These are phyloP conservation scores for Agriopis aurantiaria DNA, from an alignment of 2,888 invertebrate species.

Conservation along the genomic window DNA sequence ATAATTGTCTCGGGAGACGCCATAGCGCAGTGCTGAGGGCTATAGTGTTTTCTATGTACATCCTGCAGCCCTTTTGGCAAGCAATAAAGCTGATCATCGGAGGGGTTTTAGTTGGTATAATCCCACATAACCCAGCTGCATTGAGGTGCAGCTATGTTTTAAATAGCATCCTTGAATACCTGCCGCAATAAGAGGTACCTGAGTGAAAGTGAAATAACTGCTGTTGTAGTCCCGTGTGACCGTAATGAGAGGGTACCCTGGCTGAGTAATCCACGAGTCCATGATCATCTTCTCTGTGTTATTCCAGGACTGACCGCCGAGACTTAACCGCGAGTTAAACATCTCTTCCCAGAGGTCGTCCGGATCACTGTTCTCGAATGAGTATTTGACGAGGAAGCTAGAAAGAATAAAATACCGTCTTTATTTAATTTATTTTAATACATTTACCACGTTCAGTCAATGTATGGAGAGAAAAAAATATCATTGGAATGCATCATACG, in stretches of 20 bases:
- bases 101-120: too few species aligned
- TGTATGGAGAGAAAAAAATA: background rate
- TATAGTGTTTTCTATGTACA: too few species aligned
- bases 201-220: too few species aligned
- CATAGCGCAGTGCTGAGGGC: too few species aligned
- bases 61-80: too few species aligned
- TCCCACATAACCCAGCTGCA: too few species aligned
- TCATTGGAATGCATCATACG: too few species aligned
- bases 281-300: background rate
- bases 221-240: background rate
- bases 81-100: too few species aligned
- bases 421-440: background rate
- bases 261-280: background rate
- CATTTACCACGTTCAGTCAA: background rate
- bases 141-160: too few species aligned
- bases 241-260: background rate
- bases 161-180: background rate
- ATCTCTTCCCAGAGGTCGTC: background rate
- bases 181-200: background rate
- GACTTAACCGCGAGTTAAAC: background rate
- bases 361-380: background rate
- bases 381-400: background rate
- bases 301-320: background rate
- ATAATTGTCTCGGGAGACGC: too few species aligned
- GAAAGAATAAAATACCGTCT: background rate